phyloP scores from a whole-genome alignment of 1,140 invertebrate genomes.

The Kradibia gibbosae region DNA sequence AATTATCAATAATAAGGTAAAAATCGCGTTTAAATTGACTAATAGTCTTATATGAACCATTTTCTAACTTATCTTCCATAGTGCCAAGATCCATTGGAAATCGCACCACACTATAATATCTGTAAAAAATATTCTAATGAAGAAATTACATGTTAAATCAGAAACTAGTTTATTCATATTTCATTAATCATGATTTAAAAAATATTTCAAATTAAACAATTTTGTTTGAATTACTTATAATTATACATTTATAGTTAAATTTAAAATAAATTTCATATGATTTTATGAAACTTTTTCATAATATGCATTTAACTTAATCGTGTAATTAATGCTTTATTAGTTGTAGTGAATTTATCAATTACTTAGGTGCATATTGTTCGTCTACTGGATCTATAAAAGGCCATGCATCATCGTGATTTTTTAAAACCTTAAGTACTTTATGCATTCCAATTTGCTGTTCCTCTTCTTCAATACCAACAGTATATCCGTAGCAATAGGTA shows the following conservation, averaged over 20 bases:
- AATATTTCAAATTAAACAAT: slow-evolving; percentile 16
- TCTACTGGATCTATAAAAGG: slow-evolving; percentile 93
- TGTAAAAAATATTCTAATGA: slow-evolving; percentile 58
- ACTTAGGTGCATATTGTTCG: slow-evolving; percentile 92
- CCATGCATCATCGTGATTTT: slow-evolving; percentile 91
- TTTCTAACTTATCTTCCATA: slow-evolving; percentile 90
- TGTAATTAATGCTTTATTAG: not conserved
- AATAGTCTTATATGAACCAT: slow-evolving; percentile 84
- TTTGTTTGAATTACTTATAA: slow-evolving; percentile 22
- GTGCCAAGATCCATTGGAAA: slow-evolving; percentile 89
- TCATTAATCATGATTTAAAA: not conserved
- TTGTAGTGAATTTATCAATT: slow-evolving; percentile 60
- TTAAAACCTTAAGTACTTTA: slow-evolving; percentile 88
- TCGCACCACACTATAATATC: slow-evolving; percentile 71
- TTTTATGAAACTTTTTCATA: too few relatives aligned
- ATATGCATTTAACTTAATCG: not conserved
- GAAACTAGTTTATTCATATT: not conserved
- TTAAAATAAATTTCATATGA: too few relatives aligned
- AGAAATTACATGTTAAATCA: not conserved
- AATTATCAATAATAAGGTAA: slow-evolving; percentile 92
- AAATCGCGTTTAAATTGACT: slow-evolving; percentile 90
- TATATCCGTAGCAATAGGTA: slow-evolving; percentile 64
- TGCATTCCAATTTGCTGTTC: slow-evolving; percentile 90
- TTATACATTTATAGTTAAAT: too few relatives aligned
- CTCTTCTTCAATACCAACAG: slow-evolving; percentile 76